Evolutionary conservation across 2,797 vertebrate species (phyloP), one percentile per base, ranked within the genome.

Genomic region (Premnoplex brunnescens): DNA sequence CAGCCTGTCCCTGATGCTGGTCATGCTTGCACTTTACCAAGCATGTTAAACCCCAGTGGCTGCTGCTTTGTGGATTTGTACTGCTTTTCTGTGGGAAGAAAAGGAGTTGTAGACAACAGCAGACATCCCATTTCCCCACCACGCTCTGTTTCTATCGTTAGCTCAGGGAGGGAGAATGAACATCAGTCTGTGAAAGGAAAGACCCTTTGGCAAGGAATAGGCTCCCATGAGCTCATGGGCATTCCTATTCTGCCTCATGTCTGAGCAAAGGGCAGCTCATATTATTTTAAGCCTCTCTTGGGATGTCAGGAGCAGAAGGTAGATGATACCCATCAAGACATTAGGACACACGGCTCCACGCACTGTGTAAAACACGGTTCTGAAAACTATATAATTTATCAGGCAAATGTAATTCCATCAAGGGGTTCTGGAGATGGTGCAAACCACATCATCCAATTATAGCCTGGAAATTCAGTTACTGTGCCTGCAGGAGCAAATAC

Each of bases 371-470:
- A 94, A 85, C 34, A 51, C 76, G 8, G 30, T 79, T 87, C 75
- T 92, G 78, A 74, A 93, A 95, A 88, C 72, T 49, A 20, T 77
- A 17, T 82, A 58, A 92, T 93, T 91, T 89, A 77, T 94, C 93
- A 94, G 87, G 72, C 78, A 78, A 75, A 91, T 92, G 69, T 95
- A 95, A 96, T 96, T 93, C 86, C 87, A 78, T 92, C 62, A 55
- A 77, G 92, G 85, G 58, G n/a, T 88, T 95, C 95, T 95, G 95
- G 96, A 86, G 63, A 96, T 10, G 30, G 73, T 92, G 84, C 86
- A 95, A 96, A 94, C 88, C 75, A 74, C 84, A 77, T 96, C 81
- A 97, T 91, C 78, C 43, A 92, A 62, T 96, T 96, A 95, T 36
- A 88, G 76, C 75, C 66, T 89, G 58, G 72, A 92, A 96, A 96